Evolutionary conservation across 2,797 vertebrate genomes (phyloP).

Genomic region (Acrossocheilus wenchowensis): DNA sequence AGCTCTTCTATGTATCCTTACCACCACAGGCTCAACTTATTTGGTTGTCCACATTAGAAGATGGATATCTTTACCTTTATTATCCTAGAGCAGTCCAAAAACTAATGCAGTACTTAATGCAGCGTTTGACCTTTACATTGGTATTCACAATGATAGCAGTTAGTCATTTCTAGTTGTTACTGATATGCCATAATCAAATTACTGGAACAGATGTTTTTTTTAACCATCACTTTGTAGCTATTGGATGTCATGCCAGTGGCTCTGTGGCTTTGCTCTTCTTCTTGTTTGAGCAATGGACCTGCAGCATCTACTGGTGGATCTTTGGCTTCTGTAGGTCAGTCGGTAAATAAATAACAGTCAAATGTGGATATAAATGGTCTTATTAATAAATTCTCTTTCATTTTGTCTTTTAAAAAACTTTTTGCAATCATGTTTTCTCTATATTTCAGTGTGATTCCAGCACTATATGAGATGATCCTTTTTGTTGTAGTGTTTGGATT

Average conservation of each 20-base stretch:
- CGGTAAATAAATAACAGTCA: not conserved
- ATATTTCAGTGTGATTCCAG: conserved; percentile 55
- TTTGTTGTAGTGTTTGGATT: conserved; percentile 57
- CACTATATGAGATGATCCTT: conserved; percentile 57
- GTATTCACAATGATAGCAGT: not conserved
- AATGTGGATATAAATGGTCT: not conserved
- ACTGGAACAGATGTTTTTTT: conserved; percentile 8
- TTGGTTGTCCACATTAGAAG: not conserved
- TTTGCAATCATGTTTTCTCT: conserved; percentile 12
- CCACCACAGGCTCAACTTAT: not conserved
- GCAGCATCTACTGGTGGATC: conserved; percentile 85
- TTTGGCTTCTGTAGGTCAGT: conserved; percentile 84
- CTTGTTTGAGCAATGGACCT: conserved; percentile 85
- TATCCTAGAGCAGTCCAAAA: not conserved
- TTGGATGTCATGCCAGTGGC: conserved; percentile 80
- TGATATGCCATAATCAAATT: not conserved
- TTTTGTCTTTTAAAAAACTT: not conserved
- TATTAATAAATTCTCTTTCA: not conserved
- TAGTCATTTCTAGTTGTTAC: not conserved
- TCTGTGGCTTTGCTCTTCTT: conserved; percentile 83
- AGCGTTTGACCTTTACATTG: not conserved
- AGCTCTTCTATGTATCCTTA: conserved; percentile 92
- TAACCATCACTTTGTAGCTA: conserved; percentile 69
- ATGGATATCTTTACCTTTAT: not conserved
- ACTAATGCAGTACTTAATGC: not conserved